phyloP scores from a whole-genome alignment of 2,113 vertebrate species.

The Progne subis region DNA sequence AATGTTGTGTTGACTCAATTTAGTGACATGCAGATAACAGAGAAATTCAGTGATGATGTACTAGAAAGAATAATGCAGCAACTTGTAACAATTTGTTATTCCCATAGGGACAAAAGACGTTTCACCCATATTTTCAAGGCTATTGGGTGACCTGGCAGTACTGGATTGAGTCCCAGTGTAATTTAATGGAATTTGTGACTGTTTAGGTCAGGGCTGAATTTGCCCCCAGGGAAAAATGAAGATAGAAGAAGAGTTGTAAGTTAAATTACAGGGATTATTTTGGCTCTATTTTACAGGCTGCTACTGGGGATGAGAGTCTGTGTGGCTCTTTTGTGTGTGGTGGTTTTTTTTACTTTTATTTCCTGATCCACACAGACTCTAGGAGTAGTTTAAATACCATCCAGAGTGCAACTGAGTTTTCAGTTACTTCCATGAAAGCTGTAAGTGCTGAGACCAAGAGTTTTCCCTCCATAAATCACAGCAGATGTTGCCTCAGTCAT shows the following conservation, averaged over 20 bases:
- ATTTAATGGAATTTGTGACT: conserved; percentile 25
- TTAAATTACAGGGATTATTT: neutral
- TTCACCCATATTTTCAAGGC: conserved; percentile 17
- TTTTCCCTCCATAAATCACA: neutral
- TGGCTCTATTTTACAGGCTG: neutral
- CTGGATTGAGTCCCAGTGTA: neutral
- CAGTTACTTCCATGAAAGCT: neutral
- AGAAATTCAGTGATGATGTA: conserved; percentile 8
- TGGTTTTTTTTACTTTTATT: accelerated
- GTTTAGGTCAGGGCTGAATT: conserved; percentile 37
- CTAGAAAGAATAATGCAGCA: neutral
- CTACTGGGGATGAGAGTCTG: neutral
- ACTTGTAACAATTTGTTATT: neutral
- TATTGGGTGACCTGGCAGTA: neutral
- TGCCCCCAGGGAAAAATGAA: neutral
- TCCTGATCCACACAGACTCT: neutral
- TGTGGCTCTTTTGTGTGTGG: neutral
- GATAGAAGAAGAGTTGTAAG: neutral
- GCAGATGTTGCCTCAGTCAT: neutral
- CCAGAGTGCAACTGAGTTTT: neutral
- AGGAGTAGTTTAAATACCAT: neutral
- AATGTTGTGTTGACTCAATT: neutral
- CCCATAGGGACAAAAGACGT: neutral
- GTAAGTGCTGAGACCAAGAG: neutral
- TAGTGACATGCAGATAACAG: neutral